Conservation (phyloP, 1,140 invertebrate genomes). For the Formica exsecta region DNA sequence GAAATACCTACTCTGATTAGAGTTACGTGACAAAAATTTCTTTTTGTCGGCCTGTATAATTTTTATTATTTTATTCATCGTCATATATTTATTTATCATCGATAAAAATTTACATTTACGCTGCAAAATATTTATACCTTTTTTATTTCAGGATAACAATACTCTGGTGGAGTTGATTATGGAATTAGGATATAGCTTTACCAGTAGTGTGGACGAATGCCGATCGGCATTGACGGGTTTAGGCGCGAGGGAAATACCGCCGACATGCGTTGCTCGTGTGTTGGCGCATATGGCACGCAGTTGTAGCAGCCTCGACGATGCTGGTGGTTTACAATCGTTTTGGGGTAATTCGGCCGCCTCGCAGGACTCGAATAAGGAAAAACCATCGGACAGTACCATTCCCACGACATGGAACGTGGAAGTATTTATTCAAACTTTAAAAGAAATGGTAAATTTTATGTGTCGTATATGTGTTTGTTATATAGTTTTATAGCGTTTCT, state of each 20-base stretch:
- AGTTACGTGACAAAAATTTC: too few relatives aligned
- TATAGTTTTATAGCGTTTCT: neutral
- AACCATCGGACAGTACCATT: slow-evolving; percentile 81
- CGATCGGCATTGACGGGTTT: slow-evolving; percentile 93
- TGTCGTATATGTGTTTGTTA: neutral
- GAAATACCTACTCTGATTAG: too few relatives aligned
- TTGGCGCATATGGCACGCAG: slow-evolving; percentile 95
- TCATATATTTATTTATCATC: neutral
- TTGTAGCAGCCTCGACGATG: slow-evolving; percentile 91
- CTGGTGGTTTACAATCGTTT: slow-evolving; percentile 89
- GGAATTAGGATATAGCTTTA: slow-evolving; percentile 96
- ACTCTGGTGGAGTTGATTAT: slow-evolving; percentile 94
- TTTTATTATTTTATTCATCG: too few relatives aligned
- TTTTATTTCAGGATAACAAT: slow-evolving; percentile 88
- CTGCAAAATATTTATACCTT: slow-evolving; percentile 14
- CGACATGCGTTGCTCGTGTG: slow-evolving; percentile 94
- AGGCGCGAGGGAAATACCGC: slow-evolving; percentile 90
- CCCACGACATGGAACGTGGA: slow-evolving; percentile 96
- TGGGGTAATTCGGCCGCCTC: slow-evolving; percentile 80
- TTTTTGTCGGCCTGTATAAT: too few relatives aligned
- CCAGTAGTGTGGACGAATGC: slow-evolving; percentile 95
- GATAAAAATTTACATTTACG: neutral
- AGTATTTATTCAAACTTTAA: slow-evolving; percentile 95
- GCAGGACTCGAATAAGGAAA: slow-evolving; percentile 82
- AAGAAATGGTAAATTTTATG: slow-evolving; percentile 91